phyloP scores from a whole-genome alignment of 1,140 invertebrate genomes.

The Drosophila quadrilineata region DNA sequence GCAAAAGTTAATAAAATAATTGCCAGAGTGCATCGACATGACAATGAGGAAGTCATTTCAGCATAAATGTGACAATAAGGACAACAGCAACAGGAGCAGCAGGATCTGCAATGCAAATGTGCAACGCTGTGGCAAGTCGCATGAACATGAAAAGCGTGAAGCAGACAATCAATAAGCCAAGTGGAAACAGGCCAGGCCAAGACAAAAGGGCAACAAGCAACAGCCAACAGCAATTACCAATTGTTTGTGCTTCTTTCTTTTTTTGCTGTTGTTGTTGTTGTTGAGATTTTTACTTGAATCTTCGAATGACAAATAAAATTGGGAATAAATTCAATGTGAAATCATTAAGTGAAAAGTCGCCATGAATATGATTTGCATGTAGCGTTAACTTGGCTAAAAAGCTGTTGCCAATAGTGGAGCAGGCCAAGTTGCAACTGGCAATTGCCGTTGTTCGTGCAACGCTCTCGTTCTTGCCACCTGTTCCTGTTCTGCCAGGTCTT shows the following conservation, averaged over 20 bases:
- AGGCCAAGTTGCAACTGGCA: conserved; percentile 14
- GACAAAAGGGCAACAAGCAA: conserved; percentile 55
- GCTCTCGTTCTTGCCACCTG: conserved; percentile 77
- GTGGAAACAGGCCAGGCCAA: conserved; percentile 9
- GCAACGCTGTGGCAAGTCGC: conserved; percentile 6
- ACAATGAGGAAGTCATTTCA: conserved; percentile 42
- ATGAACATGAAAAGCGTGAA: conserved; percentile 72
- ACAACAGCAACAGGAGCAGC: conserved; percentile 23
- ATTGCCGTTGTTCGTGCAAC: conserved; percentile 71
- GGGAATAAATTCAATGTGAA: conserved; percentile 55
- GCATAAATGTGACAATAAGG: conserved; percentile 46
- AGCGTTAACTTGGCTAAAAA: conserved; percentile 29
- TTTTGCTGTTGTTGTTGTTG: no score
- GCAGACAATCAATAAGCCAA: conserved; percentile 64
- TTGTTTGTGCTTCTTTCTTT: conserved; percentile 30
- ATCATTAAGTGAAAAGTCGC: conserved; percentile 17
- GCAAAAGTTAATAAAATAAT: conserved; percentile 69
- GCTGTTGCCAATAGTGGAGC: conserved; percentile 14
- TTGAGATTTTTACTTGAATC: conserved; percentile 53
- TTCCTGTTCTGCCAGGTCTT: conserved; percentile 56
- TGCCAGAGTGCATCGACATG: conserved; percentile 42
- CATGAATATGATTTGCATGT: conserved; percentile 73
- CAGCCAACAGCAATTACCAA: conserved; percentile 69
- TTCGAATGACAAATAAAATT: conserved; percentile 65
- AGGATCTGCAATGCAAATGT: not conserved